These are phyloP conservation scores for Tachina fera DNA, from an alignment of 2,888 invertebrate species.

Conservation along the genomic window DNA sequence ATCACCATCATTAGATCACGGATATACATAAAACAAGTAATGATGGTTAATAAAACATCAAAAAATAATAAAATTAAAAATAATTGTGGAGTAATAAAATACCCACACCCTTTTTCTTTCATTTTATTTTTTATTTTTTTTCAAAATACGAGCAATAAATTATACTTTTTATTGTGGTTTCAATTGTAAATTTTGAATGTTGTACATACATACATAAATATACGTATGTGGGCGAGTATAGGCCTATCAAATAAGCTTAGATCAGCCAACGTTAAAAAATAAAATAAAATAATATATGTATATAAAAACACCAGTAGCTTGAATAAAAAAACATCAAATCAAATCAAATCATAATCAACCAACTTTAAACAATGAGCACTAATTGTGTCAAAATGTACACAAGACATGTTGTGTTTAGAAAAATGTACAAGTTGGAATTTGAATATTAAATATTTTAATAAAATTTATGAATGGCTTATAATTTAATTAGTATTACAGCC, in stretches of 20 bases:
- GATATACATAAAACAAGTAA: conserved; percentile 17
- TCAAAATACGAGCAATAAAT: conserved; percentile 47
- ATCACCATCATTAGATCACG: conserved; percentile 36
- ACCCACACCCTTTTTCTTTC: conserved; percentile 48
- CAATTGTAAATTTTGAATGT: conserved; percentile 31
- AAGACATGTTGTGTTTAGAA: conserved; percentile 56
- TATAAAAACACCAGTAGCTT: conserved; percentile 61
- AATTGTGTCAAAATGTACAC: conserved; percentile 74
- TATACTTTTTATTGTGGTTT: conserved; percentile 44
- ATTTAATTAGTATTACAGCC: conserved; percentile 70
- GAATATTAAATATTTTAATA: conserved; percentile 40
- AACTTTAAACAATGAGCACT: conserved; percentile 64
- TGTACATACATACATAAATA: conserved; percentile 11
- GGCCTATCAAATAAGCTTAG: conserved; percentile 42
- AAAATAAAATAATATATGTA: neutral
- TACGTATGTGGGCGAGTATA: conserved; percentile 18
- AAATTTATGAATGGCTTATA: conserved; percentile 60
- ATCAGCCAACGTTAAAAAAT: conserved; percentile 11
- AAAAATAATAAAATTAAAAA: conserved; percentile 14
- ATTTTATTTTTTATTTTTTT: conserved; percentile 3
- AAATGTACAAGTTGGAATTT: conserved; percentile 52
- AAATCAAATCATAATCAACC: conserved; percentile 12
- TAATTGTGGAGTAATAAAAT: conserved; percentile 57
- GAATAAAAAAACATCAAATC: conserved; percentile 2
- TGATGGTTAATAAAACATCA: conserved; percentile 30